Percentiles rank a stretch among this genome's conserved stretches.
Conservation (phyloP, 2,888 invertebrate genomes). For the Drosophila flavopinicola region DNA sequence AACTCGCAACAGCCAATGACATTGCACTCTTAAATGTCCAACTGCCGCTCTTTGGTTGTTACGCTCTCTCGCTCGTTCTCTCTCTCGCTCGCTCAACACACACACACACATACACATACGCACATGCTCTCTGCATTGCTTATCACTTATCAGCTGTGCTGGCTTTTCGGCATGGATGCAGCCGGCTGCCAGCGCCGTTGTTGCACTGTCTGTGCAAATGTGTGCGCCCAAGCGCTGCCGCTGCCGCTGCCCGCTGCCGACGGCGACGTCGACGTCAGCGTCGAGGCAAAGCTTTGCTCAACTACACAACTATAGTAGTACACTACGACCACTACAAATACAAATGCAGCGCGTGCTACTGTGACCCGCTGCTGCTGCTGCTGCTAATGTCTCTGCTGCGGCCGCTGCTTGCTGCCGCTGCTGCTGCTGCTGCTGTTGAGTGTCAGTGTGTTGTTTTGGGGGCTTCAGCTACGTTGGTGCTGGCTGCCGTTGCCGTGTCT, state of each 20-base stretch:
- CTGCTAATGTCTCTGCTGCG: constrained; percentile 14
- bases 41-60: constrained; percentile 23
- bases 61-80: constrained; percentile 1
- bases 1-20: neutral
- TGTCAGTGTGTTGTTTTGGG: constrained; percentile 71
- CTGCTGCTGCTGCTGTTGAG: constrained; percentile 30
- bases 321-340: constrained; percentile 22
- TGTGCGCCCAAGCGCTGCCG: constrained; percentile 35
- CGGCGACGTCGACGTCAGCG: constrained; percentile 34
- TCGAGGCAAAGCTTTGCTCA: constrained; percentile 73
- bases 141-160: constrained; percentile 75
- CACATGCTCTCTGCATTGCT: constrained; percentile 37
- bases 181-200: constrained; percentile 46
- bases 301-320: constrained; percentile 23
- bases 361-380: constrained; percentile 39
- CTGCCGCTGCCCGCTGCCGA: constrained; percentile 45
- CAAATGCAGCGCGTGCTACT: constrained; percentile 45
- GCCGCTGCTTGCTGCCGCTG: constrained; percentile 23
- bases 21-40: constrained; percentile 26
- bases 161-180: constrained; percentile 64
- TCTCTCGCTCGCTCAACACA: no score
- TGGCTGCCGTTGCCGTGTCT: constrained; percentile 62
- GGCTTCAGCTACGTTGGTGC: no score
- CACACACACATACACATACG: neutral
- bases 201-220: constrained; percentile 43